Conservation (phyloP, 2,113 vertebrate genomes). For the Grallaria varia region DNA sequence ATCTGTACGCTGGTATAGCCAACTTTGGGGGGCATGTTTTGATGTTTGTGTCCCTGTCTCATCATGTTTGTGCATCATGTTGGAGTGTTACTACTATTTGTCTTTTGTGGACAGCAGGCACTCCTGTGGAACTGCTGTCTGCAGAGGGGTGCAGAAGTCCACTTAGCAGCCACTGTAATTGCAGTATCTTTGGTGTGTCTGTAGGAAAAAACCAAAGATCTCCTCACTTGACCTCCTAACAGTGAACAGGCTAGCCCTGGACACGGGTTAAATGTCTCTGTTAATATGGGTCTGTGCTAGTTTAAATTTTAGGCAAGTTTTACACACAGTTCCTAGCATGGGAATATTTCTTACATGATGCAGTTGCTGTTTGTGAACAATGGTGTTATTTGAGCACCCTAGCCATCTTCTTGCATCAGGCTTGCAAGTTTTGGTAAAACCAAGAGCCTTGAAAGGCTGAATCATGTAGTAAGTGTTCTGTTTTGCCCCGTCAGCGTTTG, state of each 20-base stretch:
- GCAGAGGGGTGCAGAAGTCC: neutral
- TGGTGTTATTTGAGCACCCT: neutral
- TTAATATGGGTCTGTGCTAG: neutral
- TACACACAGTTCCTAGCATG: neutral
- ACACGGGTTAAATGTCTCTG: neutral
- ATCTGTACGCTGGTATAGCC: neutral
- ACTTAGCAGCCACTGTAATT: neutral
- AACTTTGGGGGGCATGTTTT: accelerated
- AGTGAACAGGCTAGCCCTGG: neutral
- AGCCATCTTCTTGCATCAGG: neutral
- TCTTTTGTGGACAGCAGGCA: neutral
- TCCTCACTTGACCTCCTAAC: neutral
- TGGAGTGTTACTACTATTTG: neutral
- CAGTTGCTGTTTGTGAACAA: neutral
- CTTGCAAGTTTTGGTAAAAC: neutral
- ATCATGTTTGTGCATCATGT: accelerated
- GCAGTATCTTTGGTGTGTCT: neutral
- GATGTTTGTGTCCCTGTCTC: neutral
- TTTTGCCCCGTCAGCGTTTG: neutral
- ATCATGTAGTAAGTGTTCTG: neutral
- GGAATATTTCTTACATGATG: neutral
- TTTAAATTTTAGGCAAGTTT: too few species aligned
- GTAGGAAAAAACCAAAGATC: neutral
- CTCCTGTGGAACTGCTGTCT: neutral
- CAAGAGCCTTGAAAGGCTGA: neutral